phyloP scores from a whole-genome alignment of 2,888 invertebrate species.

The Pseudanteris insignis region DNA sequence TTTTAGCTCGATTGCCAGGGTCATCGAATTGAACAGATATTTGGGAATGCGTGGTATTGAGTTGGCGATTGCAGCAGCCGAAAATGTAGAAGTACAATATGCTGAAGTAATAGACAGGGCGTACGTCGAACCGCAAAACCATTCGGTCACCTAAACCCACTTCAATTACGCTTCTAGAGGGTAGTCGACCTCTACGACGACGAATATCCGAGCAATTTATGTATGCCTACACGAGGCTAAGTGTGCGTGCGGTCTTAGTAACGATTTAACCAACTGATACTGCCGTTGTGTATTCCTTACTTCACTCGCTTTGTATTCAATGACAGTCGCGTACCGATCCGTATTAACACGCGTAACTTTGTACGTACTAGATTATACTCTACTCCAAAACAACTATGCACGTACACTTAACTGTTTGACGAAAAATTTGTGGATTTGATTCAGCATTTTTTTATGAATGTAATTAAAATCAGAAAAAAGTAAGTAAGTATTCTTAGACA shows the following conservation, averaged over 20 bases:
- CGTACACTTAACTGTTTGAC: too few species aligned
- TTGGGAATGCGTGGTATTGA: too few species aligned
- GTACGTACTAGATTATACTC: too few species aligned
- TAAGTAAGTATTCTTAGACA: too few species aligned
- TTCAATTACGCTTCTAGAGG: constrained; percentile 61
- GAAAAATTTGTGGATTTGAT: too few species aligned
- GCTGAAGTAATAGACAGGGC: constrained; percentile 55
- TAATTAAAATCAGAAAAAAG: too few species aligned
- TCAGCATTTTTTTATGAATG: too few species aligned
- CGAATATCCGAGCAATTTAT: constrained; percentile 26
- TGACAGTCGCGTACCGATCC: too few species aligned
- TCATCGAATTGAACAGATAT: too few species aligned
- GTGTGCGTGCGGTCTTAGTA: constrained; percentile 22
- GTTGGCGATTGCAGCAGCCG: not conserved
- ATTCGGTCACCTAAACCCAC: constrained; percentile 61
- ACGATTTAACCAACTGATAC: constrained; percentile 30
- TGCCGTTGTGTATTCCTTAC: constrained; percentile 17
- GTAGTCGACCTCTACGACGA: constrained; percentile 47
- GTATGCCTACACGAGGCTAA: constrained; percentile 17
- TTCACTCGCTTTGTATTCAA: constrained; percentile 14
- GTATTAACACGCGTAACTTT: too few species aligned
- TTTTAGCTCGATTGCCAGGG: too few species aligned
- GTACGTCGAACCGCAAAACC: constrained; percentile 52
- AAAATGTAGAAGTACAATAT: constrained; percentile 34
- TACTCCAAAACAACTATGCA: too few species aligned